Conservation (phyloP, 2,113 vertebrate genomes). For the Callospermophilus lateralis region DNA sequence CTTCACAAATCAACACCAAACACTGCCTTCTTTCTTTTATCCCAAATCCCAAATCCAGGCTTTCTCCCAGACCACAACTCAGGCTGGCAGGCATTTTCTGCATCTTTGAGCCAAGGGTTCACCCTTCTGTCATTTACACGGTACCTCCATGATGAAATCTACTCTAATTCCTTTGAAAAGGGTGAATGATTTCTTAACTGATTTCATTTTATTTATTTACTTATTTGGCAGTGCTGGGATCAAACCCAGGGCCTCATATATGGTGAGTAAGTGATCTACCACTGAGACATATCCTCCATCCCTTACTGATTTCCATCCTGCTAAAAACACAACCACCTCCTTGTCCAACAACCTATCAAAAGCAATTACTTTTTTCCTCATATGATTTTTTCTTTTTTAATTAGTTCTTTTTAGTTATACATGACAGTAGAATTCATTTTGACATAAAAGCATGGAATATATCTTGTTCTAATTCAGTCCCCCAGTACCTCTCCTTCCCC, state of each 20-base stretch:
- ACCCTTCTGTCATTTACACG: constrained; percentile 41
- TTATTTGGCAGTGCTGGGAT: too few species aligned
- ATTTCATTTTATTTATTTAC: background rate
- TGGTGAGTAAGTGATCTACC: too few species aligned
- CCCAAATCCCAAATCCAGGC: background rate
- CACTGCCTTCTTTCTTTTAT: constrained; percentile 32
- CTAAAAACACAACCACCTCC: background rate
- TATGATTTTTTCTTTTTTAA: too few species aligned
- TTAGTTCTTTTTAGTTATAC: too few species aligned
- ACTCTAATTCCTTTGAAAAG: constrained; percentile 40
- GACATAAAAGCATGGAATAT: too few species aligned
- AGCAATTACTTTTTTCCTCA: background rate
- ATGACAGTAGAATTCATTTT: too few species aligned
- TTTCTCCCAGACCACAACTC: background rate
- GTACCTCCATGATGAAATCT: constrained; percentile 47
- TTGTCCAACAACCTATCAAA: constrained; percentile 10
- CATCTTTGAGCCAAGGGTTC: background rate
- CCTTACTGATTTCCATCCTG: too few species aligned
- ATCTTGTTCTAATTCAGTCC: too few species aligned
- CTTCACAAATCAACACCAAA: background rate
- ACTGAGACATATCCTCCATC: too few species aligned
- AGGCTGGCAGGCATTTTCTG: background rate
- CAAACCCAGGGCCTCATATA: too few species aligned
- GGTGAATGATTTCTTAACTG: constrained; percentile 28
- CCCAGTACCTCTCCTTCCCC: too few species aligned